These are phyloP conservation scores for Myiozetetes cayanensis DNA, from an alignment of 2,113 vertebrate genomes.

Conservation along the genomic window DNA sequence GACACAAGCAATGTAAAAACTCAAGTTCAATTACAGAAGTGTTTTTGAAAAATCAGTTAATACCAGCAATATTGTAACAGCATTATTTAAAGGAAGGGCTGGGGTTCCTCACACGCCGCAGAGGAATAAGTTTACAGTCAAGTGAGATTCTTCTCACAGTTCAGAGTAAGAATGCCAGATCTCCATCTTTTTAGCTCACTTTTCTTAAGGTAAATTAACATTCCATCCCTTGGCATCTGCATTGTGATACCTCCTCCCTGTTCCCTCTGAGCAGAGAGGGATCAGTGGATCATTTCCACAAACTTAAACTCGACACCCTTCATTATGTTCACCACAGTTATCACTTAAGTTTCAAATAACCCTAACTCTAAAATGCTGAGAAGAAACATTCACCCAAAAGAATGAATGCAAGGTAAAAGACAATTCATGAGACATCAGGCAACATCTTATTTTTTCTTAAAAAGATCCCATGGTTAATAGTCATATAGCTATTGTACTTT, in stretches of 20 bases:
- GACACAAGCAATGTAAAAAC: neutral
- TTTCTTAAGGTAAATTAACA: neutral
- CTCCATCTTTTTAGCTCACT: neutral
- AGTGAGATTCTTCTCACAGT: neutral
- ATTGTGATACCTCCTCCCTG: accelerated
- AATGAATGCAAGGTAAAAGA: neutral
- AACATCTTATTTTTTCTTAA: neutral
- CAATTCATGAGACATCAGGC: neutral
- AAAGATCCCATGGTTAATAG: neutral
- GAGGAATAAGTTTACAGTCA: neutral
- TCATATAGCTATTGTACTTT: neutral
- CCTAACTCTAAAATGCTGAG: neutral
- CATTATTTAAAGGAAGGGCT: neutral
- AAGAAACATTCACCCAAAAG: neutral
- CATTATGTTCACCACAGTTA: neutral
- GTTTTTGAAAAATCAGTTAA: neutral
- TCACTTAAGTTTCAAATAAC: neutral
- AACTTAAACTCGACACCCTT: neutral
- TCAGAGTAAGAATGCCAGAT: neutral
- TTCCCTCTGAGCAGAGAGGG: neutral
- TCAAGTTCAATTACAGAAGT: neutral
- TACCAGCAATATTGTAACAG: neutral
- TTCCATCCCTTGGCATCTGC: neutral
- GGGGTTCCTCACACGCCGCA: neutral
- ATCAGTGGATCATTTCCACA: neutral